Percentiles rank a stretch among this genome's conserved stretches.
These are phyloP conservation scores for Spisula solida DNA, from an alignment of 2,888 invertebrate species.

Conservation along the genomic window DNA sequence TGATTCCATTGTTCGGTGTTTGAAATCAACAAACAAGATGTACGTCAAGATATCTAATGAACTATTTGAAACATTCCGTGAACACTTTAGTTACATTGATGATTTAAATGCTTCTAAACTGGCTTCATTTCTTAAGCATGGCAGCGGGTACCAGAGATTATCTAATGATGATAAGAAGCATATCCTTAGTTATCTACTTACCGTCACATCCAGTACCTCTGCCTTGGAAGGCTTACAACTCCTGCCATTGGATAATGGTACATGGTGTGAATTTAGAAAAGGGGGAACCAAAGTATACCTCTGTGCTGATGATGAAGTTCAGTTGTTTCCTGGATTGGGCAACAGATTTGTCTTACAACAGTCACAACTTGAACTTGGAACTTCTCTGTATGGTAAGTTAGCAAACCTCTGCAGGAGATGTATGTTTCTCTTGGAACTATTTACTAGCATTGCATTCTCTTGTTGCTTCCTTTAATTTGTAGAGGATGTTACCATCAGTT, in stretches of 20 bases:
- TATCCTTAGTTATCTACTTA: constrained; percentile 47
- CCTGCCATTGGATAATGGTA: constrained; percentile 76
- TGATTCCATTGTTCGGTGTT: constrained; percentile 28
- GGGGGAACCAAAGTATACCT: background rate
- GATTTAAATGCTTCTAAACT: constrained; percentile 36
- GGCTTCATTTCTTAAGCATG: constrained; percentile 14
- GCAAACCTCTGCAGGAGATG: background rate
- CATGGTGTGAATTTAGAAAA: constrained; percentile 59
- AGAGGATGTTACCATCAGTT: too few relatives aligned
- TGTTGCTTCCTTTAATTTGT: background rate
- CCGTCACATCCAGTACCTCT: background rate
- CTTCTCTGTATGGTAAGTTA: background rate
- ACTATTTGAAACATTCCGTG: constrained; percentile 29
- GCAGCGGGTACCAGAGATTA: background rate
- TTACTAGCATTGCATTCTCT: too few relatives aligned
- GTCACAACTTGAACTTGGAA: constrained; percentile 8
- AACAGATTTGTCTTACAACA: constrained; percentile 13
- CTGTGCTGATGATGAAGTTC: constrained; percentile 15
- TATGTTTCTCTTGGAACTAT: background rate
- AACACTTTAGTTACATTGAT: constrained; percentile 13
- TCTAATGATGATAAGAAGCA: constrained; percentile 26
- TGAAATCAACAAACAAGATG: constrained; percentile 23
- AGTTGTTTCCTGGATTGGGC: constrained; percentile 64
- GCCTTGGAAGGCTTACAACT: constrained; percentile 72
- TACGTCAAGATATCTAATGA: constrained; percentile 41